Conservation (phyloP, 2,113 vertebrate species). For the Sebastes fasciatus region DNA sequence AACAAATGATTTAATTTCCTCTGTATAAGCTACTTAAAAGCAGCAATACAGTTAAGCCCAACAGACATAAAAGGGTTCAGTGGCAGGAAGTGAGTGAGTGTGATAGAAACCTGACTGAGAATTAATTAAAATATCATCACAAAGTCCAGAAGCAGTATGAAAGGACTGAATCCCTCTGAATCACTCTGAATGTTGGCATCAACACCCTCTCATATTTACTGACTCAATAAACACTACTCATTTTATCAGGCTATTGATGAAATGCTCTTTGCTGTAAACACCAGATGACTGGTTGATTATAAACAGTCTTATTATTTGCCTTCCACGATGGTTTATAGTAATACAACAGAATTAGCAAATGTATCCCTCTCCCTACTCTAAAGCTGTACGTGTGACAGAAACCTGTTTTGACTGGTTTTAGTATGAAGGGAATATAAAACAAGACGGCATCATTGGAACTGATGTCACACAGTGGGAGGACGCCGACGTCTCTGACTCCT, state of each 20-base stretch:
- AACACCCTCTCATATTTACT: background rate
- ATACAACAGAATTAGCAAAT: background rate
- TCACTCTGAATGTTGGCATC: slow-evolving; percentile 1
- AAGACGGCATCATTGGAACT: background rate
- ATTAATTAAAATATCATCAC: background rate
- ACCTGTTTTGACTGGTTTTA: background rate
- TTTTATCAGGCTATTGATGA: background rate
- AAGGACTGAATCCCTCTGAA: background rate
- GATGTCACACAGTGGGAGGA: background rate
- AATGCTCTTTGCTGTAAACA: background rate
- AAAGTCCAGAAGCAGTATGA: background rate
- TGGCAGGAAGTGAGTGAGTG: background rate
- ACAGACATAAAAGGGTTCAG: background rate
- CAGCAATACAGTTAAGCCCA: background rate
- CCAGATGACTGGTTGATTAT: background rate
- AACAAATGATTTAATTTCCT: background rate
- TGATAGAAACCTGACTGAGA: background rate
- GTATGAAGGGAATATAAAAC: background rate
- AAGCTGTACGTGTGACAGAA: background rate
- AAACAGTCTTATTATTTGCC: background rate
- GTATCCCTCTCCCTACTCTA: background rate
- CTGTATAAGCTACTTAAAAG: background rate
- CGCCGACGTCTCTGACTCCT: background rate
- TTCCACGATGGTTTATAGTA: background rate
- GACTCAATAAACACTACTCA: background rate